A percentile compares a stretch with the other conserved stretches of the same genome.
Conservation (phyloP, 2,113 vertebrate species). For the Sceloporus undulatus region DNA sequence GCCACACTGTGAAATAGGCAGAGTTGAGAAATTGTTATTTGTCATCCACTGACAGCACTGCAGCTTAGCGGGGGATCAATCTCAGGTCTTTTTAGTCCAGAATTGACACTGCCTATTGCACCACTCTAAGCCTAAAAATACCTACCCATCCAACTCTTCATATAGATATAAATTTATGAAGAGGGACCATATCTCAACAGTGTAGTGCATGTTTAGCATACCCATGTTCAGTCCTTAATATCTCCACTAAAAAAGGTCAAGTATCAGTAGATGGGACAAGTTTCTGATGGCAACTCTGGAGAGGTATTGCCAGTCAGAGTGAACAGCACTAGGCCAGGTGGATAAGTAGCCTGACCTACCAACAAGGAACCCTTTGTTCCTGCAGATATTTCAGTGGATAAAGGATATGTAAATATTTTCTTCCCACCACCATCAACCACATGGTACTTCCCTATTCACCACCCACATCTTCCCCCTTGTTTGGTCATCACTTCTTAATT, state of each 20-base stretch:
- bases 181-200: not conserved
- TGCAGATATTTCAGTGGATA: not conserved
- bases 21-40: not conserved
- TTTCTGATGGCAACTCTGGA: not conserved
- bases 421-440: not conserved
- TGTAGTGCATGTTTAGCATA: not conserved
- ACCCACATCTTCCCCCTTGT: not conserved
- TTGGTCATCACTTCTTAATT: not conserved
- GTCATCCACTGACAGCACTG: not conserved
- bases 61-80: not conserved
- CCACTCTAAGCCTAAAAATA: not conserved
- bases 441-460: too few species aligned
- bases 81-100: not conserved
- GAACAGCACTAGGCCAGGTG: not conserved
- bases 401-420: not conserved
- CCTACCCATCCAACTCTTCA: not conserved
- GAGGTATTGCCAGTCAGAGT: not conserved
- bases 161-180: not conserved
- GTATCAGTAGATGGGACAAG: not conserved
- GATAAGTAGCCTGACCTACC: not conserved
- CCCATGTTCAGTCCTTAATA: not conserved
- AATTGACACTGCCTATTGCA: not conserved
- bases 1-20: not conserved
- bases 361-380: too few species aligned
- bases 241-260: not conserved